Conservation (phyloP, 1,140 invertebrate species). For the Drosophila erecta region DNA sequence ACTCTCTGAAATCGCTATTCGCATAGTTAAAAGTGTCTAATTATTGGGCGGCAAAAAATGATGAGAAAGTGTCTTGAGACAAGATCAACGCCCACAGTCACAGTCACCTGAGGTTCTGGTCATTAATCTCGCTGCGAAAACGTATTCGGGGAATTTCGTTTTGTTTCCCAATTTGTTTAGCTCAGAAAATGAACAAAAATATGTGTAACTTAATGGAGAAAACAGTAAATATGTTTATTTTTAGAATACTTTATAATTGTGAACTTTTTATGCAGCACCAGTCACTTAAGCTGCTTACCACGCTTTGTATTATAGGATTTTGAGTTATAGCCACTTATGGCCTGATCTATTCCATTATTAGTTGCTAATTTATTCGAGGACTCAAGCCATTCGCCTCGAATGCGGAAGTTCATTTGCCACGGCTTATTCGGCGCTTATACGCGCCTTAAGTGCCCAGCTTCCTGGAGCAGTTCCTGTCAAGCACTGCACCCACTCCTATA, state of each 20-base stretch:
- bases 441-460: slow-evolving; percentile 47
- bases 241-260: neutral
- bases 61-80: slow-evolving; percentile 45
- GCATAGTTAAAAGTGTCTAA: slow-evolving; percentile 63
- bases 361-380: slow-evolving; percentile 4
- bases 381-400: slow-evolving; percentile 17
- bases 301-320: too few species aligned
- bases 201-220: neutral
- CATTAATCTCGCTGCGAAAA: slow-evolving; percentile 70
- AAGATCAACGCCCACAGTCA: slow-evolving; percentile 59
- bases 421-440: slow-evolving; percentile 18
- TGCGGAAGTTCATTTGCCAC: slow-evolving; percentile 45
- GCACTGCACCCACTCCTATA: slow-evolving; percentile 44
- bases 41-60: slow-evolving; percentile 34
- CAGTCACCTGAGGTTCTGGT: slow-evolving; percentile 29
- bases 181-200: neutral
- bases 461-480: slow-evolving; percentile 59
- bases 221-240: neutral
- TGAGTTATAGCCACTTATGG: too few species aligned
- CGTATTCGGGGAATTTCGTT: slow-evolving; percentile 33
- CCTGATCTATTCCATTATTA: neutral
- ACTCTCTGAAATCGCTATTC: slow-evolving; percentile 23
- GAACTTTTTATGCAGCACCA: too few species aligned
- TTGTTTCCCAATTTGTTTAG: slow-evolving; percentile 8
- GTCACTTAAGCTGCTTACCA: too few species aligned